Base-by-base conservation (phyloP, 2,113 vertebrate species). In the Toxotes jaculatrix region DNA sequence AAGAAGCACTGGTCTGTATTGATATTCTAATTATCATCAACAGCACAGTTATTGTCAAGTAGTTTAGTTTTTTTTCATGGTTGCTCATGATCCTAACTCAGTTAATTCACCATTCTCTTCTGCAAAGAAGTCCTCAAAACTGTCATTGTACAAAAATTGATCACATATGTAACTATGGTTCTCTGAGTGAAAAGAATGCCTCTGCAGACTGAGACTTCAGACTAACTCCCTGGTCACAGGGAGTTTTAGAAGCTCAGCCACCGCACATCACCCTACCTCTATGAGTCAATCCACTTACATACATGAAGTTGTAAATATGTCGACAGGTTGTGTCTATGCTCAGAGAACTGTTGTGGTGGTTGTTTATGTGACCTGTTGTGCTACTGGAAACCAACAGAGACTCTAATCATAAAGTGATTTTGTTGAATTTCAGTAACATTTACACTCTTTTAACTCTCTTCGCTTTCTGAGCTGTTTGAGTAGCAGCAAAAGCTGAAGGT, bases 61-160 rank as follows among this genome's bases (percentile, higher is more conserved):
- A 56, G 49, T 69, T 34, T 45, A 38, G 11, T 55, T 31, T 27
- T 21, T 70, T 31, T 23, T 57, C 10, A n/a, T 36, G 19, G 60
- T 70, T 55, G 40, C 65, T 74, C 27, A 60, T 70, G 34, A 78
- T 75, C 7, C 5, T 11, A 63, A 68, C 49, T 68, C 4, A 65
- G 43, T 5, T 0, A 36, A n/a, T 53, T 60, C n/a, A 43, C 57
- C 7, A 42, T 34, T 67, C 10, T 62, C 14, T 3, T 74, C 23
- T 45, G 11, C 27, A 55, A 31, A 42, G 27, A 14, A 68, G 63
- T 23, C 12, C 13, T 63, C 5, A 63, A 14, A 63, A 71, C 3
- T 12, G 8, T 27, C 38, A 8, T 34, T 43, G 12, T 36, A 36
- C 1, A 45, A 3, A 42, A 51, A 16, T 17, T 9, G 49, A 38